A percentile compares a stretch with the other conserved stretches of the same genome.
Conservation (phyloP, 2,113 vertebrate genomes). For the Microtus ochrogaster region DNA sequence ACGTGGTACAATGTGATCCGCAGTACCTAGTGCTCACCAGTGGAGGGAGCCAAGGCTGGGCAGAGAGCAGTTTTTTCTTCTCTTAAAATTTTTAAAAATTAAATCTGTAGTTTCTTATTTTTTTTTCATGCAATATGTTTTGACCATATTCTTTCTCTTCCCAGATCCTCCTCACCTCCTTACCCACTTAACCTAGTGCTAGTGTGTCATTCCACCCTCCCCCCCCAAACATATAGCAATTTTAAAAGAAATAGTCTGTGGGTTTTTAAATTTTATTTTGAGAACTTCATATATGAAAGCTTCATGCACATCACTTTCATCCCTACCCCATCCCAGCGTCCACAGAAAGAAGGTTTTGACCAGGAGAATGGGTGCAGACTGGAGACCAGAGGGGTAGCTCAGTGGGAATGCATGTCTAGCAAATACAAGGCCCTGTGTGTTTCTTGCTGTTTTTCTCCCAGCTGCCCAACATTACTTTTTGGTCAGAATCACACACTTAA, state of each 20-base stretch:
- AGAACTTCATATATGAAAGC: background rate
- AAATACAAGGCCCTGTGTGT: too few species aligned
- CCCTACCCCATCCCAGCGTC: background rate
- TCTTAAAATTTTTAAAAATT: background rate
- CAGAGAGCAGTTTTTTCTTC: background rate
- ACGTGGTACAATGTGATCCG: background rate
- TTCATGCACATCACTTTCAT: background rate
- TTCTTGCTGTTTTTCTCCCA: background rate
- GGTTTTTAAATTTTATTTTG: background rate
- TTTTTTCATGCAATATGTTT: background rate
- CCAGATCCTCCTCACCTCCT: background rate
- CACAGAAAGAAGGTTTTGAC: background rate
- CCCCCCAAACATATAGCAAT: too few species aligned
- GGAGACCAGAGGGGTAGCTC: background rate
- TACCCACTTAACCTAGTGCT: background rate
- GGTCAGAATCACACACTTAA: background rate
- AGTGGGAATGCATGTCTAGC: too few species aligned
- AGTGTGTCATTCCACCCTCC: accelerated
- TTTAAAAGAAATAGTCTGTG: background rate
- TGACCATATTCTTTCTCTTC: background rate
- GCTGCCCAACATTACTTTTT: background rate
- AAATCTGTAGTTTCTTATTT: background rate
- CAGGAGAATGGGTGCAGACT: background rate
- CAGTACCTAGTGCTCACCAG: background rate
- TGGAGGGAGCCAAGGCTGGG: background rate